Evolutionary conservation across 2,797 vertebrate species (phyloP).

Genomic region (Cirrhinus molitorella): DNA sequence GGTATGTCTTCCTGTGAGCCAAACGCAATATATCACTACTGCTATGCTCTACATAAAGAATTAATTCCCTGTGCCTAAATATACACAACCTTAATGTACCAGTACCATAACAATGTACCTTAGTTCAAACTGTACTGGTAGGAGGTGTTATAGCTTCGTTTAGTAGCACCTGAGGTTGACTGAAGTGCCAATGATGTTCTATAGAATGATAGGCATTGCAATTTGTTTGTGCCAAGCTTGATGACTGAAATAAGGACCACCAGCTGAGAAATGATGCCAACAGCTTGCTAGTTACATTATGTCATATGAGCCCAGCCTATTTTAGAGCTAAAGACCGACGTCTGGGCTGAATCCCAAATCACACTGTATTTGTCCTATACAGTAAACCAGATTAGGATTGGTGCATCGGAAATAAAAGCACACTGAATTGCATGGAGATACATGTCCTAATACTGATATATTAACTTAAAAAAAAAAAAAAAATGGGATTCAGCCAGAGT

Average conservation of each 20-base stretch:
- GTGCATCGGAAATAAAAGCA: background rate
- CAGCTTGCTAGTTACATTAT: slow-evolving; percentile 75
- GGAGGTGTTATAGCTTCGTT: slow-evolving; percentile 28
- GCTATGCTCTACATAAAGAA: slow-evolving; percentile 70
- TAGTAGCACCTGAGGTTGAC: slow-evolving; percentile 33
- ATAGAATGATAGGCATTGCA: slow-evolving; percentile 61
- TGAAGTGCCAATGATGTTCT: slow-evolving; percentile 27
- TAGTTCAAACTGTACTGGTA: slow-evolving; percentile 29
- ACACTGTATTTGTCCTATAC: background rate
- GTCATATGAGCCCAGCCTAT: slow-evolving; percentile 26
- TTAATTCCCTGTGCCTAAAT: slow-evolving; percentile 71
- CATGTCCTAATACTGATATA: background rate
- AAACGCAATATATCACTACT: slow-evolving; percentile 57
- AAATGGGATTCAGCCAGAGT: background rate
- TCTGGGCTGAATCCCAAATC: slow-evolving; percentile 18
- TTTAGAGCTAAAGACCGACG: slow-evolving; percentile 8
- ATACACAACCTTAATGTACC: slow-evolving; percentile 58
- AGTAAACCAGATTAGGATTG: background rate
- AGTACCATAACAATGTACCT: slow-evolving; percentile 33
- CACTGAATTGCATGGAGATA: background rate
- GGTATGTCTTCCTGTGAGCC: slow-evolving; percentile 57
- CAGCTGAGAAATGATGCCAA: slow-evolving; percentile 76
- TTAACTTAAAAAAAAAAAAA: background rate
- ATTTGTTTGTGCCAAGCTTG: slow-evolving; percentile 65
- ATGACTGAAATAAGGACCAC: slow-evolving; percentile 73